phyloP scores from a whole-genome alignment of 2,797 vertebrate species.

The Spea hammondii region DNA sequence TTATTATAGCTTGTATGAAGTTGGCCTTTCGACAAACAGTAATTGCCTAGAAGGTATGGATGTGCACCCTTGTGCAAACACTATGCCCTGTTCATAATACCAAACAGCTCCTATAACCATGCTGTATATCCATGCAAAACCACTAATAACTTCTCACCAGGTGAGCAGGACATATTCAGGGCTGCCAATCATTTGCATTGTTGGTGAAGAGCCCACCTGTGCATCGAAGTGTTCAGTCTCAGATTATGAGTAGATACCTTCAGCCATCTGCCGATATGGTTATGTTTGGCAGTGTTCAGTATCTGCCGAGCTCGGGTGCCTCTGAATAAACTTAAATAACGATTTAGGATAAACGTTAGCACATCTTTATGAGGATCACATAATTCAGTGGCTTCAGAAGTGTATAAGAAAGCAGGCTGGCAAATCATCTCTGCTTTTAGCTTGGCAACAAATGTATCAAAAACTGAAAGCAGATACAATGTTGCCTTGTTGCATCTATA shows the following conservation, averaged over 20 bases:
- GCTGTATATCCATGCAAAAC: slow-evolving; percentile 19
- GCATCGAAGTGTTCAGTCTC: not conserved
- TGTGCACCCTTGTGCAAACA: slow-evolving; percentile 24
- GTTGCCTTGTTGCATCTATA: too few species aligned
- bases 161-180: slow-evolving; percentile 10
- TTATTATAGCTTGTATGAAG: slow-evolving; percentile 19
- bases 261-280: not conserved
- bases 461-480: too few species aligned
- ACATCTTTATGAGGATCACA: too few species aligned
- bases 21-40: slow-evolving; percentile 48
- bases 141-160: slow-evolving; percentile 35
- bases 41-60: slow-evolving; percentile 32
- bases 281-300: too few species aligned
- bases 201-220: slow-evolving; percentile 14
- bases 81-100: slow-evolving; percentile 36
- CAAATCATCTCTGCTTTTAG: too few species aligned
- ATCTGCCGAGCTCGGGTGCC: too few species aligned
- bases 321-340: too few species aligned
- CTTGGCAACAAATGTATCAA: too few species aligned
- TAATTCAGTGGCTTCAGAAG: too few species aligned
- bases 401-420: too few species aligned
- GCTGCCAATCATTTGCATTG: slow-evolving; percentile 11
- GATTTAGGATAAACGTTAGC: too few species aligned
- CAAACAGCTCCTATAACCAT: slow-evolving; percentile 21
- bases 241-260: slow-evolving; percentile 7